Conservation (phyloP, 2,888 invertebrate species). For the Ennomos quercinarius region DNA sequence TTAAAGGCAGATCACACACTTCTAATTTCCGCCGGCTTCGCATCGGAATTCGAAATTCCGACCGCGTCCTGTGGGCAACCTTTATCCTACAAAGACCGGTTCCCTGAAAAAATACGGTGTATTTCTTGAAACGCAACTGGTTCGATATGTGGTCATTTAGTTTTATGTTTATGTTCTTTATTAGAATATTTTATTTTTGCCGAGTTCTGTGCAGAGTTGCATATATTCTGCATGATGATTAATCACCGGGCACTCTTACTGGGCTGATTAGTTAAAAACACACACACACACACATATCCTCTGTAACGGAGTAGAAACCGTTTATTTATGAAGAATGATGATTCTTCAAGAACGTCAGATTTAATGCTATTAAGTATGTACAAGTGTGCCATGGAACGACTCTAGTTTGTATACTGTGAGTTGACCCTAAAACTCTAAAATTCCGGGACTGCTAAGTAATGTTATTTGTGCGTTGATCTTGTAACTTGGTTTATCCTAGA, state of each 20-base stretch:
- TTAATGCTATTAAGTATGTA: background rate
- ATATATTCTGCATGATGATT: background rate
- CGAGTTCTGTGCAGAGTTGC: no score
- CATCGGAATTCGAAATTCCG: conserved; percentile 40
- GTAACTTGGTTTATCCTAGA: no score
- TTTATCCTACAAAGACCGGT: conserved; percentile 17
- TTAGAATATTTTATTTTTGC: background rate
- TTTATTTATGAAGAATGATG: no score
- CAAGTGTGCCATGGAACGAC: no score
- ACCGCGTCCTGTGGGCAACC: conserved; percentile 25
- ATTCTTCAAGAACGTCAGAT: background rate
- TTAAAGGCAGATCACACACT: conserved; percentile 42
- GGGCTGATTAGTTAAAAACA: background rate
- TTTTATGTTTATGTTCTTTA: background rate
- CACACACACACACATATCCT: no score
- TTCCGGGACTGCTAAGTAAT: no score
- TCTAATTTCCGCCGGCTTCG: conserved; percentile 38
- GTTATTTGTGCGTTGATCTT: no score
- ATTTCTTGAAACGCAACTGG: conserved; percentile 19
- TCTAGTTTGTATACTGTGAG: no score
- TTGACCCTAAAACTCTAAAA: no score
- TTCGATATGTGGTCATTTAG: conserved; percentile 14
- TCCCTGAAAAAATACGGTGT: conserved; percentile 15
- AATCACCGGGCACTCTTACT: background rate
- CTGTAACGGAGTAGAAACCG: no score